Evolutionary conservation across 2,113 vertebrate genomes (phyloP).

Genomic region (Cricetomys ansorgei): DNA sequence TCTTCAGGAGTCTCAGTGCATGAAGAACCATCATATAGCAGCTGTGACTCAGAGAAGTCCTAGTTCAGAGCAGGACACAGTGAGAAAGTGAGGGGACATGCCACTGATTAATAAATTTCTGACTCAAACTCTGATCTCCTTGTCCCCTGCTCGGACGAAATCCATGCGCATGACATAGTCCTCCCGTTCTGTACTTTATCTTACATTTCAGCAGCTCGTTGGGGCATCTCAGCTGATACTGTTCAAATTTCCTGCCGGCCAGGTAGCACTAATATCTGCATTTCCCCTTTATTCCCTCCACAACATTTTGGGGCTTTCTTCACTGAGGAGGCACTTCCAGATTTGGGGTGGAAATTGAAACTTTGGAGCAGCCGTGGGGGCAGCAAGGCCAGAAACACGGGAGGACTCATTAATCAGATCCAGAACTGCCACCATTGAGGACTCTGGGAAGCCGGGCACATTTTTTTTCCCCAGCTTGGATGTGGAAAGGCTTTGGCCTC

Average conservation of each 20-base stretch:
- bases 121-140: constrained; percentile 77
- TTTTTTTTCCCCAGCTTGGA: constrained; percentile 67
- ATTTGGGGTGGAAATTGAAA: constrained; percentile 59
- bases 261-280: constrained; percentile 82
- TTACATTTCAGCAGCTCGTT: constrained; percentile 86
- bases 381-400: constrained; percentile 68
- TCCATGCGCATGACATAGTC: constrained; percentile 79
- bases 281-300: constrained; percentile 78
- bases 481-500: constrained; percentile 65
- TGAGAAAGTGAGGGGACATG: constrained; percentile 80
- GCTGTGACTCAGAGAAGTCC: constrained; percentile 78
- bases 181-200: constrained; percentile 84
- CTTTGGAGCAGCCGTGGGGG: constrained; percentile 30
- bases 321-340: constrained; percentile 77
- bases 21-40: constrained; percentile 54
- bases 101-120: constrained; percentile 80
- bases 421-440: constrained; percentile 61
- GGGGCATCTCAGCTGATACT: constrained; percentile 80
- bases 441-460: constrained; percentile 57
- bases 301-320: constrained; percentile 64
- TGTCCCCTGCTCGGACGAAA: constrained; percentile 60
- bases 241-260: constrained; percentile 86
- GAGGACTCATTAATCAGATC: constrained; percentile 74
- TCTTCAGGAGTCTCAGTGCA: not conserved
- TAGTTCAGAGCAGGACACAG: constrained; percentile 71